Base-by-base conservation (phyloP, 1,140 invertebrate genomes). In the Cydia splendana region DNA sequence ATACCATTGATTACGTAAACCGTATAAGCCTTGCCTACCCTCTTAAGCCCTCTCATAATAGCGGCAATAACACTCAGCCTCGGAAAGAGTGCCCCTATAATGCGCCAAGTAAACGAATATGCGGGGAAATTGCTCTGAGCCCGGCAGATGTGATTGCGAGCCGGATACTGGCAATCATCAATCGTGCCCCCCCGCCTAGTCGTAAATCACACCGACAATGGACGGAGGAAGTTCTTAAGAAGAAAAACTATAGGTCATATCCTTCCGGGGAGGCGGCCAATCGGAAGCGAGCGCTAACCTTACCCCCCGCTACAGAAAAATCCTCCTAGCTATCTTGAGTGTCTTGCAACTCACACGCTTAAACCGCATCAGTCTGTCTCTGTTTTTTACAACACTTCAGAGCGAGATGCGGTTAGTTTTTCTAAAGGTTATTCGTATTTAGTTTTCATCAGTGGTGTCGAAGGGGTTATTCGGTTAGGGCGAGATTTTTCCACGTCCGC, bases 181-280 rank as follows among this genome's bases (percentile, higher is more conserved):
- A 86, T 86, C 85, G 82, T 77, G 75, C 78, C 74, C 77, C 82
- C 75, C 85, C 84, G 80, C 78, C 80, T 82, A 81, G 13, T 82
- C 85, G 88, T 93, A 93, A 91, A 93, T 93, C 91, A 93, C 87
- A 87, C 85, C 87, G 84, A 91, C 89, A 93, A 91, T 91, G 87
- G 84, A 82, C 87, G 84, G 62, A 87, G 91, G 91, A 91, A 91
- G 90, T 91, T 91, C 91, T 93, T 91, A 88, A 90, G 88, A 90
- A 90, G 87, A 90, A 89, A 90, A 90, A 90, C 88, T 93, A 93
- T 93, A 93, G 91, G 90, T 92, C 90, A 92, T 91, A 92, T 93
- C 91, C 91, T 92, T 93, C 91, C 90, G 84, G 87, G 84, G 87
- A 81, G 85, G 81, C 86, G 88, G 88, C 90, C 90, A 92, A 92